Percentiles rank a stretch among this genome's conserved stretches.
These are phyloP conservation scores for Brachyopa scutellaris DNA, from an alignment of 2,888 invertebrate species.

Conservation along the genomic window DNA sequence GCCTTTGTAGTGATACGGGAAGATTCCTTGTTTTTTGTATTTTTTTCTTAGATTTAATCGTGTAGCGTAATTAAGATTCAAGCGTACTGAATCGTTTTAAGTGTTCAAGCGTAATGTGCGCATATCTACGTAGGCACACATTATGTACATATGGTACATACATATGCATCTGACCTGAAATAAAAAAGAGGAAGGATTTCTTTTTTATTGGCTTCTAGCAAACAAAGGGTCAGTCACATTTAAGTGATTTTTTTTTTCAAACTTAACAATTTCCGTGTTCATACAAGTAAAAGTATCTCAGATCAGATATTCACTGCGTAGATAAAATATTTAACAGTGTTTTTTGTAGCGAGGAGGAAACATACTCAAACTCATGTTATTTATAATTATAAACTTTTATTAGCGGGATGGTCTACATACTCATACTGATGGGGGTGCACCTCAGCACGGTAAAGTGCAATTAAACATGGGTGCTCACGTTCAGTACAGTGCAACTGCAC, in stretches of 20 bases:
- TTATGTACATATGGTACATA: too few relatives aligned
- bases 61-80: slow-evolving; percentile 61
- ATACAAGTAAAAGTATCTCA: slow-evolving; percentile 27
- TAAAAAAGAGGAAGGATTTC: too few relatives aligned
- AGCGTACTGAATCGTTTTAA: slow-evolving; percentile 51
- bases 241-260: too few relatives aligned
- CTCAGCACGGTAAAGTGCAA: too few relatives aligned
- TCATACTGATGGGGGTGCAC: too few relatives aligned
- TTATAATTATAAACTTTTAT: slow-evolving; percentile 52
- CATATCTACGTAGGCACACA: slow-evolving; percentile 1
- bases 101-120: too few relatives aligned
- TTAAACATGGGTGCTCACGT: slow-evolving; percentile 1
- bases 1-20: slow-evolving; percentile 40
- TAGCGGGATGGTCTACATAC: slow-evolving; percentile 29
- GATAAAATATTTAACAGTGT: slow-evolving; percentile 18
- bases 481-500: slow-evolving; percentile 40
- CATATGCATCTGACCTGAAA: slow-evolving; percentile 7
- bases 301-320: slow-evolving; percentile 42
- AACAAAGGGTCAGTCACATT: too few relatives aligned
- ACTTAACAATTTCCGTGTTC: too few relatives aligned
- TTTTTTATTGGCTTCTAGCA: too few relatives aligned
- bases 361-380: too few relatives aligned
- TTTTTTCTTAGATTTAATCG: slow-evolving; percentile 54
- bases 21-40: slow-evolving; percentile 29
- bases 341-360: background rate